Base-by-base conservation (phyloP, 2,113 vertebrate genomes). In the Plecotus auritus region DNA sequence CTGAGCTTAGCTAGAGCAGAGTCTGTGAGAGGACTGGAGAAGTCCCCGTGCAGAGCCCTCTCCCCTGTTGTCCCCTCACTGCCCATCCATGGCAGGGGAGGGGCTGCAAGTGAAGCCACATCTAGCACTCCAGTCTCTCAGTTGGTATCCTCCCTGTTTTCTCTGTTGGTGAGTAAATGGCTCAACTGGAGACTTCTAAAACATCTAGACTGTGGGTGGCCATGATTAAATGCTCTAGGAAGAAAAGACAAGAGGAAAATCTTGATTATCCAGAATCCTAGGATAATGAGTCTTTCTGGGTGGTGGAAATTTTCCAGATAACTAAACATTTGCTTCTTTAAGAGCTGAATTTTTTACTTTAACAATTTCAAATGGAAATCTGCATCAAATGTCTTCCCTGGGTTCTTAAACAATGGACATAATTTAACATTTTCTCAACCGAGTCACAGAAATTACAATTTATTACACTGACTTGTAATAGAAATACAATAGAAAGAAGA, bases 121-220 rank as follows among this genome's bases (percentile, higher is more conserved):
- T 56, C 89, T 80, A 74, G 64, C 85, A 82, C 84, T 45, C 20
- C 81, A 23, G 37, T 12, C 77, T 85, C 61, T 45, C 4, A 17
- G 45, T 85, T 12, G 10, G n/a, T 80, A 70, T 93, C 81, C 88
- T 86, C 93, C 56, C 32, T 92, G 77, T 96, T 97, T 92, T 83
- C 72, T 96, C 70, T 93, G 64, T 77, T 87, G 28, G 82, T 69
- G 61, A 92, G 73, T 37, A 90, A 94, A 88, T 74, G 61, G 67
- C 84, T 86, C 93, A 76, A 42, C 56, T 72, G 88, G 82, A 80
- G 66, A 95, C 77, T 82, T 95, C 92, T 93, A 45, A 88, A 93
- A 70, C 69, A 64, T 88, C 66, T 83, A 86, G 83, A 26, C 92
- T 94, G 94, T 97, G 96, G 82, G 96, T 97, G 96, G 97, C 85